Percentiles rank a stretch among this genome's conserved stretches.
These are phyloP conservation scores for Brenthis daphne DNA, from an alignment of 2,888 invertebrate species.

Conservation along the genomic window DNA sequence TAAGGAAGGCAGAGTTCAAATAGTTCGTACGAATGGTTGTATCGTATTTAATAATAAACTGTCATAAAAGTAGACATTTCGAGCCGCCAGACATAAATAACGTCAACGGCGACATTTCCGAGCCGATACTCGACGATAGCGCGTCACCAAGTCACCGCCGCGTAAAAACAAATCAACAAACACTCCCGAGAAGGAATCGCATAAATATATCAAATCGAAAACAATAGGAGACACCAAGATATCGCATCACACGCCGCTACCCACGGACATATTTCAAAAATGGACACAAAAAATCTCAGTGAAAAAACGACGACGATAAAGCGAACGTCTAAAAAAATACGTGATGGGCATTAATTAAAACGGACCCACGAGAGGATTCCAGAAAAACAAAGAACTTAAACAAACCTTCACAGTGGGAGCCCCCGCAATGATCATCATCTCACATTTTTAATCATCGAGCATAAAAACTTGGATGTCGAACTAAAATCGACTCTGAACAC, in stretches of 20 bases:
- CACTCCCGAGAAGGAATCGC: conserved; percentile 71
- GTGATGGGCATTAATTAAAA: conserved; percentile 83
- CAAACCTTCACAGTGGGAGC: conserved; percentile 80
- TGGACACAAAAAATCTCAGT: conserved; percentile 63
- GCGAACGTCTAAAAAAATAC: conserved; percentile 78
- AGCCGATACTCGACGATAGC: conserved; percentile 64
- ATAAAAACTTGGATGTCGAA: conserved; percentile 54
- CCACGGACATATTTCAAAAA: conserved; percentile 79
- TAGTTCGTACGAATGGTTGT: too few relatives aligned
- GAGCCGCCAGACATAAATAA: conserved; percentile 63
- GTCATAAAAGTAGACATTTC: conserved; percentile 54
- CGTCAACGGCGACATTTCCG: conserved; percentile 59
- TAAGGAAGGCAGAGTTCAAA: neutral
- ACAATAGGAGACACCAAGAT: conserved; percentile 80
- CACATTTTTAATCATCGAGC: conserved; percentile 80
- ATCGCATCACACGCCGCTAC: conserved; percentile 73
- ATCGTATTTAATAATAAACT: conserved; percentile 38
- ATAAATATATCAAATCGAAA: conserved; percentile 81
- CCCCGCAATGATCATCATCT: conserved; percentile 80
- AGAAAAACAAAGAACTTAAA: conserved; percentile 80
- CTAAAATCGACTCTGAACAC: conserved; percentile 57
- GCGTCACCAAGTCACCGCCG: conserved; percentile 65
- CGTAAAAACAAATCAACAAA: conserved; percentile 56
- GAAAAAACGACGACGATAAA: conserved; percentile 58
- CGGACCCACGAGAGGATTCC: conserved; percentile 78